Conservation (phyloP, 2,888 invertebrate species). For the Cheilosia pagana region DNA sequence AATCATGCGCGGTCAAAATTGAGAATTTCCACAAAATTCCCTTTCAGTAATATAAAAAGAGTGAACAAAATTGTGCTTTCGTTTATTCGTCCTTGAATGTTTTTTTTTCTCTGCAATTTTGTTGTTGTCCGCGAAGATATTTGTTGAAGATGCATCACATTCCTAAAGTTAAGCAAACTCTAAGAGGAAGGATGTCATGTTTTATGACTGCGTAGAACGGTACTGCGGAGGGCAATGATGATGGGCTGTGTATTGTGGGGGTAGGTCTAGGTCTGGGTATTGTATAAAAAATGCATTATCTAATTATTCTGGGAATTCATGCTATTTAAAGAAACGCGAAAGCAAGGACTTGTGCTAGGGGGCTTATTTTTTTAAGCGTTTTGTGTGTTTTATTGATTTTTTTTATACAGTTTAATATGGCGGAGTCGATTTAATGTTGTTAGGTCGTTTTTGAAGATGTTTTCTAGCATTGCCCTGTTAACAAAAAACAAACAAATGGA, state of each 20-base stretch:
- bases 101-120: not conserved
- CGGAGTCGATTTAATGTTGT: too few species aligned
- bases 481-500: too few species aligned
- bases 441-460: too few species aligned
- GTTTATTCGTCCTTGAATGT: not conserved
- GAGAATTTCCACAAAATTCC: not conserved
- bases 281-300: not conserved
- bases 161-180: not conserved
- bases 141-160: conserved; percentile 7
- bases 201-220: not conserved
- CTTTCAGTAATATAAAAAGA: not conserved
- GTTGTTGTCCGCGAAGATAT: not conserved
- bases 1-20: conserved; percentile 45
- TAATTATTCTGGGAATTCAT: not conserved
- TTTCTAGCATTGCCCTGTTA: too few species aligned
- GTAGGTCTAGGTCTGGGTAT: too few species aligned
- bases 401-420: too few species aligned
- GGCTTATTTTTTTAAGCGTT: too few species aligned
- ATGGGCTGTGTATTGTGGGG: not conserved
- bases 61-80: not conserved
- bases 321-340: too few species aligned
- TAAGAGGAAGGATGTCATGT: not conserved
- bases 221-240: not conserved
- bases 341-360: too few species aligned
- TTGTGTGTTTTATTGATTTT: too few species aligned